phyloP scores from a whole-genome alignment of 2,888 invertebrate genomes.

The Nycteola revayana region DNA sequence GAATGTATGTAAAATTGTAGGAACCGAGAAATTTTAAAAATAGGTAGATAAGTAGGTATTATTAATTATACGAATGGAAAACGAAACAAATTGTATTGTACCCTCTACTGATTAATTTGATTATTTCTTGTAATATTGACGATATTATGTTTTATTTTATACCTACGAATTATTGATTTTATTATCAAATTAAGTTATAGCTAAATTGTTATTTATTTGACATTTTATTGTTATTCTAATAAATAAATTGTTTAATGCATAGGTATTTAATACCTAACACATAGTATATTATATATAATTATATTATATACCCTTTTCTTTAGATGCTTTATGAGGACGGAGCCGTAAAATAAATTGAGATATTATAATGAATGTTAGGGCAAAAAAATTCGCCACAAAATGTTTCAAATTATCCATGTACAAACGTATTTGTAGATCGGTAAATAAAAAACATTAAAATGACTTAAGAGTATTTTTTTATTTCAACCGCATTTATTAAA shows the following conservation, averaged over 20 bases:
- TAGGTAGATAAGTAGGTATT: too few species aligned
- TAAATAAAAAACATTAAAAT: constrained; percentile 34
- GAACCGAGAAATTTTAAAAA: too few species aligned
- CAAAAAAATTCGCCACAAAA: constrained; percentile 56
- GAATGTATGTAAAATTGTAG: too few species aligned
- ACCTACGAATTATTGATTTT: too few species aligned
- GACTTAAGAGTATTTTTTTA: too few species aligned
- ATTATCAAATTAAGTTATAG: constrained; percentile 8
- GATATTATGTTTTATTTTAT: too few species aligned
- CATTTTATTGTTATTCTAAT: constrained; percentile 20
- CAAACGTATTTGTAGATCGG: constrained; percentile 75
- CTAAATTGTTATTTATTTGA: constrained; percentile 20
- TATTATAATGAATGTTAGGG: constrained; percentile 69
- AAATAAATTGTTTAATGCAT: constrained; percentile 22
- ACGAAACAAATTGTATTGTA: too few species aligned
- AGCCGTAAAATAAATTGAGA: constrained; percentile 45
- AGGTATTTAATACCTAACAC: constrained; percentile 45
- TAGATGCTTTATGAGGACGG: constrained; percentile 22
- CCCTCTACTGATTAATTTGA: too few species aligned
- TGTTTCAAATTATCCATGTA: constrained; percentile 68
- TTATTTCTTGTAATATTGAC: too few species aligned
- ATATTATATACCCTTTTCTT: constrained; percentile 18
- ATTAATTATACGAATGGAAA: too few species aligned
- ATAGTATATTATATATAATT: constrained; percentile 12
- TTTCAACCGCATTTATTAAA: too few species aligned